These are phyloP conservation scores for Chironomus riparius DNA, from an alignment of 2,888 invertebrate genomes.

Conservation along the genomic window DNA sequence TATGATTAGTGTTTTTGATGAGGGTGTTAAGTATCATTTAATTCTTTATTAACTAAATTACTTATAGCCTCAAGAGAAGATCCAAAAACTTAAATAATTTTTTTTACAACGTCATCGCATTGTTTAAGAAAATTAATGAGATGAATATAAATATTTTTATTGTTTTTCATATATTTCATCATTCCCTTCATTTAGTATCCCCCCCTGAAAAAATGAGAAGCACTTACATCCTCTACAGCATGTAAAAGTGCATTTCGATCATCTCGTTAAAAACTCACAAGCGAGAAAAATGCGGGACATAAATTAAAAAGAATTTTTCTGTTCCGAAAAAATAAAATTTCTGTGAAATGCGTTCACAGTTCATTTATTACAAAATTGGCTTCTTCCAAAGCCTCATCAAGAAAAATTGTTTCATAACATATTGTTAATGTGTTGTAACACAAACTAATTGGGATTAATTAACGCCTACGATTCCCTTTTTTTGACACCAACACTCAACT, in stretches of 20 bases:
- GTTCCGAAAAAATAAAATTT: not conserved
- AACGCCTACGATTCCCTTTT: constrained; percentile 17
- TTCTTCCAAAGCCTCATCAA: not conserved
- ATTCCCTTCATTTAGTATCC: too few relatives aligned
- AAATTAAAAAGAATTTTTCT: not conserved
- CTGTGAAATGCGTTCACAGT: constrained; percentile 20
- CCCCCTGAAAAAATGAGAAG: not conserved
- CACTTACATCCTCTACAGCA: not conserved
- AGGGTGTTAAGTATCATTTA: constrained; percentile 2
- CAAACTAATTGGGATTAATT: constrained; percentile 25
- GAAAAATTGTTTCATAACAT: constrained; percentile 19
- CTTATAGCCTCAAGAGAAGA: not conserved
- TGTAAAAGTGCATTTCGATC: not conserved
- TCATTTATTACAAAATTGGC: constrained; percentile 15
- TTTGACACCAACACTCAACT: not conserved
- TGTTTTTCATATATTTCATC: not conserved
- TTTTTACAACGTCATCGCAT: not conserved
- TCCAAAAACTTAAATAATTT: not conserved
- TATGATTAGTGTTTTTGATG: constrained; percentile 19
- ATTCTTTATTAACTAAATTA: not conserved
- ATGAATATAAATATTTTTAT: constrained; percentile 23
- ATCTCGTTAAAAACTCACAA: not conserved
- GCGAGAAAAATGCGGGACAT: constrained; percentile 12
- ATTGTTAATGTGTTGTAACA: constrained; percentile 23
- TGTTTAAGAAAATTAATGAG: constrained; percentile 14